Percentiles rank a stretch among this genome's conserved stretches.
These are phyloP conservation scores for Pipistrellus kuhlii DNA, from an alignment of 2,797 vertebrate species.

Conservation along the genomic window DNA sequence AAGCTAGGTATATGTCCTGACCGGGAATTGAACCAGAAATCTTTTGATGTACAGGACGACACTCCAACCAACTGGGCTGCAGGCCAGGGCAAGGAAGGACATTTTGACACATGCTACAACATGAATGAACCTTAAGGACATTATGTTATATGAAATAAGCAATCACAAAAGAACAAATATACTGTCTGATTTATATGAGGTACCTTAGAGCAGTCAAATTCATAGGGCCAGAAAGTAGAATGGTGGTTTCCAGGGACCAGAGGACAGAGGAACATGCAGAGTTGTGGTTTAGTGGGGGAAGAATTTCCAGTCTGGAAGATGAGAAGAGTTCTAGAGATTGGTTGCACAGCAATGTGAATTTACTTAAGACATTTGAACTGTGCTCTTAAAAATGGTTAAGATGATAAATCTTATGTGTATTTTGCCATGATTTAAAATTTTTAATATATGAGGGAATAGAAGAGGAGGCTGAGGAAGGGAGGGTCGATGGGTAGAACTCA, in stretches of 20 bases:
- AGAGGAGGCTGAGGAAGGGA: background rate
- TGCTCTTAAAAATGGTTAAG: background rate
- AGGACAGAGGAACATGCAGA: background rate
- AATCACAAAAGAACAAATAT: background rate
- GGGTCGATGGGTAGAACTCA: background rate
- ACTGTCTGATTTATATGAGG: background rate
- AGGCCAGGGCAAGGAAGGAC: background rate
- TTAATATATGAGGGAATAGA: background rate
- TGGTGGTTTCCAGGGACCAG: background rate
- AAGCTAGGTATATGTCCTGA: background rate
- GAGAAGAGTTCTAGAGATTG: background rate
- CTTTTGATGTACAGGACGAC: background rate
- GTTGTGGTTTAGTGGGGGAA: background rate
- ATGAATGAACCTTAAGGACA: background rate
- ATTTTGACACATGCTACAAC: background rate
- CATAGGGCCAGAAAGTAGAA: background rate
- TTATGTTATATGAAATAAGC: background rate
- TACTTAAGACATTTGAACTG: background rate
- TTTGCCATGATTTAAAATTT: background rate
- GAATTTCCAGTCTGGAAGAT: constrained; percentile 10
- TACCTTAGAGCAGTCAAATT: background rate
- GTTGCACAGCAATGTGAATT: background rate
- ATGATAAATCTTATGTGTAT: background rate
- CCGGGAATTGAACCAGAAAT: background rate
- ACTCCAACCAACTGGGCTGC: background rate